Base-by-base conservation (phyloP, 2,888 invertebrate species). In the Ectobius pallidus region DNA sequence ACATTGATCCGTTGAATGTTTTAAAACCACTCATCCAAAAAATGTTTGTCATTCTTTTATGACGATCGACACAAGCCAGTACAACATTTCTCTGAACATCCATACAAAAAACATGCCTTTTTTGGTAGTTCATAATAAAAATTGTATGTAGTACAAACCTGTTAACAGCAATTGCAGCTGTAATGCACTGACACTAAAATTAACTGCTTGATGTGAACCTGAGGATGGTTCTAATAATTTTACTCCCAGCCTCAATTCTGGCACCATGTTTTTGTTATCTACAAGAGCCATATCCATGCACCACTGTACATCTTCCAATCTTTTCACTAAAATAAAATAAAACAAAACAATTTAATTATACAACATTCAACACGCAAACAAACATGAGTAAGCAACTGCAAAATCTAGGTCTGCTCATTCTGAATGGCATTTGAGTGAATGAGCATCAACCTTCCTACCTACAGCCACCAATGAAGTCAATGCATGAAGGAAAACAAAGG, bases 271-370 rank as follows among this genome's bases (percentile, higher is more conserved):
- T 3, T 32, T 20, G 9, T 22, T 16, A 1, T 25, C 34, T 11
- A 62, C 69, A 3, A 25, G 20, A 11, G 68, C 69, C n/a, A 61
- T 42, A 49, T 75, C 74, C 16, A 74, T 25, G 0, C 75, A 62
- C 74, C 75, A 75, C 25, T 70, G 67, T 14, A 75, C 75, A 22
- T 70, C 72, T 42, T 74, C 52, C 55, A 75, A 58, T 14, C 69
- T 70, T 18, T 63, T 75, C 61, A 75, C 75, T 55, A 18, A 0
- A 70, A 63, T 22, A 70, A 22, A 42, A 16, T 9, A 0, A 3
- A 42, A 34, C 39, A 18, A 11, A 18, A 14, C 46, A 18, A 9
- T 16, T 11, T n/a, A 9, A 3, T 9, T 20, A 3, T 11, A 52
- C 9, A 61, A 11, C 6, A 27, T 27, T n/a, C 7, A 32, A 34